Evolutionary conservation across 2,113 vertebrate species (phyloP).

Genomic region (Amphilophus citrinellus): DNA sequence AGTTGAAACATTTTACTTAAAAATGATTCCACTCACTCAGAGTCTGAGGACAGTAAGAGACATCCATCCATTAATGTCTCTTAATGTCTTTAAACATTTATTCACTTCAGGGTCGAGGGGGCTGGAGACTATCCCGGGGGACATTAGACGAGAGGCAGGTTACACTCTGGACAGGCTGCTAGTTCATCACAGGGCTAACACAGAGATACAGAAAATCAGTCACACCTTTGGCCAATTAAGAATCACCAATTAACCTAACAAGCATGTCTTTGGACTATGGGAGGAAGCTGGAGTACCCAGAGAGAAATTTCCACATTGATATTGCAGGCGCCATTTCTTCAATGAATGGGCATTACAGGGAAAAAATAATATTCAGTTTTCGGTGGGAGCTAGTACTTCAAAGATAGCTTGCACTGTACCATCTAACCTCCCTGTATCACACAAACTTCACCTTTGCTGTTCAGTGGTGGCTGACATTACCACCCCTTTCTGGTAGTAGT

Average conservation of each 20-base stretch:
- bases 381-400: neutral
- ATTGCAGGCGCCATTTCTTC: neutral
- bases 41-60: neutral
- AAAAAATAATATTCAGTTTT: neutral
- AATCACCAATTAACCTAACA: neutral
- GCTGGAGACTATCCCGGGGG: neutral
- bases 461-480: no score
- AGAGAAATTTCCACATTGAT: neutral
- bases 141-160: neutral
- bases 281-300: neutral
- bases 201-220: neutral
- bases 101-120: neutral
- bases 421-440: neutral
- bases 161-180: neutral
- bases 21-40: neutral
- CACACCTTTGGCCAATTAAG: neutral
- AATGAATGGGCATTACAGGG: neutral
- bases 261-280: neutral
- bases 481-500: no score
- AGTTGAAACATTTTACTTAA: neutral
- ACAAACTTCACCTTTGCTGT: neutral
- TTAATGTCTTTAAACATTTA: slow-evolving; percentile 1
- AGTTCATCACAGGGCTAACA: neutral
- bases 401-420: no score
- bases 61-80: neutral